Evolutionary conservation across 1,140 invertebrate genomes (phyloP), one percentile per base, ranked within the genome.

Genomic region (Solenopsis invicta): DNA sequence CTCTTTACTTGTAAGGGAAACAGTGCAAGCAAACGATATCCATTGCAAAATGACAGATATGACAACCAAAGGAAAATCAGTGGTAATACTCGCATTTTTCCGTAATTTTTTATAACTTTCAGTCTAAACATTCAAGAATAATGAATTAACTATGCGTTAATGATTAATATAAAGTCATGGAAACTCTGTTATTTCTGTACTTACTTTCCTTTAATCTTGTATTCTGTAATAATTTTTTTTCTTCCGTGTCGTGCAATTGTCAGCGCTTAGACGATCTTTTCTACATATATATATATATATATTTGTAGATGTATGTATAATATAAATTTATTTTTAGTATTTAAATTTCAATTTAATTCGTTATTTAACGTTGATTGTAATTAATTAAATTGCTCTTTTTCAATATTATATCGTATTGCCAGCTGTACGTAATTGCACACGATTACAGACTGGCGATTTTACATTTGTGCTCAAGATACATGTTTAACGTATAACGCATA

Each of bases 1-100:
- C 96, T 97, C 87, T 95, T 95, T 0, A 93, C 95, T 0, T 93
- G 92, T 4, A 96, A 93, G 0, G 95, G 94, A 71, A 96, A 95
- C 1, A 97, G 75, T 72, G 9, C 94, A 0, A 94, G 88, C 21
- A 94, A 92, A n/a, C 93, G 84, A 75, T 92, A 92, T 13, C 92
- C 87, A 10, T 91, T n/a, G 21, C 88, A 90, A 21, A 8, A 8
- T 18, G 81, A 50, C 0, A 90, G 37, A 9, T 4, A 80, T 2
- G 67, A 37, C 0, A 50, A 10, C 59, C 8, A 69, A 9, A 0
- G 5, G 12, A 48, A 21, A 2, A 87, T 37, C 4, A 90, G 1
- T 12, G 13, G 4, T 0, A 66, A 9, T 16, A 88, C 10, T 21
- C 64, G 86, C 90, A 91, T 91, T 8, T 56, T 88, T 74, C 2